phyloP scores from a whole-genome alignment of 37 sponge, comb jelly and placozoan genomes.

The Crambe crambe region DNA sequence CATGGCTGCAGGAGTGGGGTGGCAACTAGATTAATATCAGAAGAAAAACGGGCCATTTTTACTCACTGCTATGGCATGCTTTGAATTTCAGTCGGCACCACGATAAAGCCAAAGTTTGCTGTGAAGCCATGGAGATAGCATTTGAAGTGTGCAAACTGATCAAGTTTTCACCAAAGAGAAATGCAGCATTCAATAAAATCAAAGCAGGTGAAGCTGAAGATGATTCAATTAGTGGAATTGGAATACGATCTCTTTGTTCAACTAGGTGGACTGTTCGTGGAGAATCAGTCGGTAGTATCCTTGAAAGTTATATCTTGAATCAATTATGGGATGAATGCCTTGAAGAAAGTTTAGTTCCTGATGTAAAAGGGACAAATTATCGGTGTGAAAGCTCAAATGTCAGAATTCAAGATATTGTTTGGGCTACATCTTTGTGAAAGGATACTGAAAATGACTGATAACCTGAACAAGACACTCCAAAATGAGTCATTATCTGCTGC shows the following conservation, averaged over 20 bases:
- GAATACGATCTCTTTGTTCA: constrained; percentile 44
- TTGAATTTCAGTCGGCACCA: constrained; percentile 65
- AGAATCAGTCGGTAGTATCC: constrained; percentile 27
- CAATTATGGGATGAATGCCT: constrained; percentile 69
- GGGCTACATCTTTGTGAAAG: constrained; percentile 63
- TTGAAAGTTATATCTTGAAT: constrained; percentile 37
- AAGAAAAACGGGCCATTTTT: constrained; percentile 62
- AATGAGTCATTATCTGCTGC: constrained; percentile 55
- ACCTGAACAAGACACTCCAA: constrained; percentile 63
- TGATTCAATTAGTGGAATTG: constrained; percentile 20
- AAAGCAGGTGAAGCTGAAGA: constrained; percentile 24
- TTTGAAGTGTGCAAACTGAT: constrained; percentile 60
- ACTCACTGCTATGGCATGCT: constrained; percentile 75
- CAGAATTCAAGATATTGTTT: constrained; percentile 47
- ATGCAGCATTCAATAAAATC: constrained; percentile 45
- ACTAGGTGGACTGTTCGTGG: constrained; percentile 59
- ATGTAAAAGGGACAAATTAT: constrained; percentile 66
- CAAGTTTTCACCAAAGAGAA: no score
- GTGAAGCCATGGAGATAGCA: constrained; percentile 55
- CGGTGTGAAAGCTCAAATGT: constrained; percentile 58
- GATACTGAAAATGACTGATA: constrained; percentile 67
- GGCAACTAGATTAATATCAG: constrained; percentile 29
- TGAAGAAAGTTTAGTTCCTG: constrained; percentile 47
- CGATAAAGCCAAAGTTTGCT: constrained; percentile 44
- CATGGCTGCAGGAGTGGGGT: constrained; percentile 62